phyloP scores from a whole-genome alignment of 2,888 invertebrate species.

The Tenthredo mesomela region DNA sequence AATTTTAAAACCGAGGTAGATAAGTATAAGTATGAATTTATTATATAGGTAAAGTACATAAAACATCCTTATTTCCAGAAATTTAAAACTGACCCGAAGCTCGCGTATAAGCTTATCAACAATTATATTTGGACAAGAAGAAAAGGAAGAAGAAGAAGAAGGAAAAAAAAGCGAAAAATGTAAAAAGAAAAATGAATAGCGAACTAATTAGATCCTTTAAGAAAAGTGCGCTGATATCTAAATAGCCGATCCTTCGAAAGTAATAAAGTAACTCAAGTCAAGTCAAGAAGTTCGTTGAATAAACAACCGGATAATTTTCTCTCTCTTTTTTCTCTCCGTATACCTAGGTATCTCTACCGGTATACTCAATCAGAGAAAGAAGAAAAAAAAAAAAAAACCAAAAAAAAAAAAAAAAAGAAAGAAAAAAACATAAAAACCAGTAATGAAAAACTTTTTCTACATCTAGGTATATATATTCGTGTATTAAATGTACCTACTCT shows the following conservation, averaged over 20 bases:
- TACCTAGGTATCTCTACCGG: not conserved
- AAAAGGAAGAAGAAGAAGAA: not conserved
- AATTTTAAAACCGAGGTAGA: not conserved
- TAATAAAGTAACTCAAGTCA: not conserved
- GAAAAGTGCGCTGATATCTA: not conserved
- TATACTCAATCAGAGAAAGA: not conserved
- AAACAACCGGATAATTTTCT: slow-evolving; percentile 1
- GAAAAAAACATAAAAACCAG: not conserved
- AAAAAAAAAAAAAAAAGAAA: not conserved
- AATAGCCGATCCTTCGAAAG: not conserved
- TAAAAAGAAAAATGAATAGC: not conserved
- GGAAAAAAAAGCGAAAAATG: not conserved
- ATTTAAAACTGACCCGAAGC: not conserved
- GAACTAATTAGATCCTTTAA: not conserved
- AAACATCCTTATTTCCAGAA: not conserved
- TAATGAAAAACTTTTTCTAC: slow-evolving; percentile 12
- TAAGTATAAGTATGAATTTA: not conserved
- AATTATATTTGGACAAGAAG: not conserved
- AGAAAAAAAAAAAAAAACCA: not conserved
- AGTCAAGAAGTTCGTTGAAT: not conserved
- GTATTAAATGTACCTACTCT: not conserved
- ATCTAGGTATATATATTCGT: not conserved
- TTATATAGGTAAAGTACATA: no score
- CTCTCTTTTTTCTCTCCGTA: not conserved
- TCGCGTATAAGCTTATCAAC: not conserved